These are phyloP conservation scores for Salvator merianae DNA, from an alignment of 2,113 vertebrate genomes.

Conservation along the genomic window DNA sequence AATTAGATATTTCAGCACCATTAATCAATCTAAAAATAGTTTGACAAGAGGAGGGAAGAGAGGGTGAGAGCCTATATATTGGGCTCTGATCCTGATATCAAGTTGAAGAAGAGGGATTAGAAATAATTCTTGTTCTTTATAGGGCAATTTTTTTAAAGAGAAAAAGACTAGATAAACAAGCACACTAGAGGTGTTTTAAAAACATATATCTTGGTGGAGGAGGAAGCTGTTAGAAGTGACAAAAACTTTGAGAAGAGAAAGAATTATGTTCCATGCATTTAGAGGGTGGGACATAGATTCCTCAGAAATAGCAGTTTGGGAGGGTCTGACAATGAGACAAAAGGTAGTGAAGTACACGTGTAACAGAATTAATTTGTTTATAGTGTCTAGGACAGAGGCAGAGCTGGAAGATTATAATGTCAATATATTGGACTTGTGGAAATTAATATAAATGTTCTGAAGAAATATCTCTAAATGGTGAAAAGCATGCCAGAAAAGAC, in stretches of 20 bases:
- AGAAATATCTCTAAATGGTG: background rate
- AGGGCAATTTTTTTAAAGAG: background rate
- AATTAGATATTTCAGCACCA: conserved; percentile 76
- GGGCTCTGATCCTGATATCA: conserved; percentile 23
- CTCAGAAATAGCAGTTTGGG: background rate
- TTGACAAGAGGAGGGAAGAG: conserved; percentile 64
- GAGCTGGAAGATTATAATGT: background rate
- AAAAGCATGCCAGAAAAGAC: background rate
- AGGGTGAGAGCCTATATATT: conserved; percentile 35
- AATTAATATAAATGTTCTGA: background rate
- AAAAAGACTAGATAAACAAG: background rate
- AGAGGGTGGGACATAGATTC: background rate
- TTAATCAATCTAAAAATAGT: conserved; percentile 78
- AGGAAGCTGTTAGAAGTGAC: background rate
- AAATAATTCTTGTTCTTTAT: conserved; percentile 1
- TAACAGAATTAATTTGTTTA: conserved; percentile 9
- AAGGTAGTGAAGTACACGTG: background rate
- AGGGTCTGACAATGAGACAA: background rate
- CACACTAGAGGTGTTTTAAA: background rate
- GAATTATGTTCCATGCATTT: conserved; percentile 10
- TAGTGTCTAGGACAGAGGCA: background rate
- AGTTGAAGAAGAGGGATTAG: conserved; percentile 15
- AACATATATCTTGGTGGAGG: background rate
- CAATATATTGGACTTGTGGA: background rate
- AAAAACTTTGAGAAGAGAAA: background rate